Conservation (phyloP, 2,797 vertebrate species). For the Diceros bicornis region DNA sequence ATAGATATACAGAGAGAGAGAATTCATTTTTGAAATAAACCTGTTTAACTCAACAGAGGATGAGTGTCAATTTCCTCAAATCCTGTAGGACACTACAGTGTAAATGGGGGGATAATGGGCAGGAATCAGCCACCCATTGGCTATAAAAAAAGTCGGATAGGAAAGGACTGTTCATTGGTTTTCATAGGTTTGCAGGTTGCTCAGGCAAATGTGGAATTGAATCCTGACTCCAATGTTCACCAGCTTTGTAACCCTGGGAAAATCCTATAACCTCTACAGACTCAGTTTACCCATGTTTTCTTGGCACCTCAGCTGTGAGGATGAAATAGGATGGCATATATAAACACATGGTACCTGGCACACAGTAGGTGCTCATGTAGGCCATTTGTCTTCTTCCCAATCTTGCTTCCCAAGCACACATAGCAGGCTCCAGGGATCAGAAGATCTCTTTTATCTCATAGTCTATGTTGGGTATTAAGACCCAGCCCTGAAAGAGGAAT, state of each 20-base stretch:
- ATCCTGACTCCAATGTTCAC: background rate
- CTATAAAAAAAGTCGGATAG: background rate
- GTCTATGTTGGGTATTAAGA: background rate
- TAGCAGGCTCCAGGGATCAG: background rate
- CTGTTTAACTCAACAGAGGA: background rate
- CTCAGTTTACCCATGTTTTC: background rate
- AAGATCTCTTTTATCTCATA: background rate
- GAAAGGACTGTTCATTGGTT: background rate
- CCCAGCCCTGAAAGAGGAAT: background rate
- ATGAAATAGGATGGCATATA: background rate
- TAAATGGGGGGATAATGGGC: background rate
- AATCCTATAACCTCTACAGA: background rate
- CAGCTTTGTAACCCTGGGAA: background rate
- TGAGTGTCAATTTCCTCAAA: background rate
- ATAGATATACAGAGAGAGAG: background rate
- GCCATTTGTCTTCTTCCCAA: background rate
- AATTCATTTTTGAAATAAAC: background rate
- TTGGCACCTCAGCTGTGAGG: background rate
- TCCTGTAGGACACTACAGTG: background rate
- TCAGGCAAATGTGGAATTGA: background rate
- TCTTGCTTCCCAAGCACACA: background rate
- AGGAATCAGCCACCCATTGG: background rate
- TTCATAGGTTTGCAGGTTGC: background rate
- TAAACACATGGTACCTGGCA: background rate
- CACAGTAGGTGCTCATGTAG: background rate